These are phyloP conservation scores for Sinelater perroti DNA, from an alignment of 2,888 invertebrate species.

Conservation along the genomic window DNA sequence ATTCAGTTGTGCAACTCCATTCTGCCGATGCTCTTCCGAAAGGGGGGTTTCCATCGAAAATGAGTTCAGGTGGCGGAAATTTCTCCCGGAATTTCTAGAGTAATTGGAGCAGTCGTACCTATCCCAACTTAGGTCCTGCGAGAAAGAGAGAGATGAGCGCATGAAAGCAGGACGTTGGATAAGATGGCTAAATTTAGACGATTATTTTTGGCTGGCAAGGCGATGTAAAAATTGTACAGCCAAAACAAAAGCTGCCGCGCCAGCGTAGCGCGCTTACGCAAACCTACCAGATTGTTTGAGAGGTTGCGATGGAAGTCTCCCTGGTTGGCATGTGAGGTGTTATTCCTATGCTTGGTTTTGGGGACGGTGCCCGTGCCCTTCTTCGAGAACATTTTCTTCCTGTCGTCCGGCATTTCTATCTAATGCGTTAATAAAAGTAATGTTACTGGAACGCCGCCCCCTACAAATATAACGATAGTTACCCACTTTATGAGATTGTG, in stretches of 20 bases:
- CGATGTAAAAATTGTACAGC: conserved; percentile 22
- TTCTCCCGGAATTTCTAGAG: conserved; percentile 49
- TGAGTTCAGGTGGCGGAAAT: conserved; percentile 44
- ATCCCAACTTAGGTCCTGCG: conserved; percentile 49
- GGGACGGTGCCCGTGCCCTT: conserved; percentile 72
- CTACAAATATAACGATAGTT: too few relatives aligned
- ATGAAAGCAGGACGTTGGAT: conserved; percentile 14
- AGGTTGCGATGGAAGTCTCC: conserved; percentile 43
- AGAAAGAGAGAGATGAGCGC: background rate
- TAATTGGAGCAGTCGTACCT: conserved; percentile 42
- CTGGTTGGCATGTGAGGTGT: conserved; percentile 48
- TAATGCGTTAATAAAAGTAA: background rate
- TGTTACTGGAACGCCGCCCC: too few relatives aligned
- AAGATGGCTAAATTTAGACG: conserved; percentile 39
- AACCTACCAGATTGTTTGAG: conserved; percentile 57
- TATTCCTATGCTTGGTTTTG: conserved; percentile 69
- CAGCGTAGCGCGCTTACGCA: background rate
- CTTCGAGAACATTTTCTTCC: conserved; percentile 54
- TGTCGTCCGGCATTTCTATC: conserved; percentile 54
- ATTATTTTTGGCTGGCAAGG: conserved; percentile 39
- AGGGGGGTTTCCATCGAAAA: conserved; percentile 47
- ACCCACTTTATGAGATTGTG: too few relatives aligned
- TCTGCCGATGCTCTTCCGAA: conserved; percentile 41
- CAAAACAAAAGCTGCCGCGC: conserved; percentile 14
- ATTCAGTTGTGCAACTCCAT: conserved; percentile 18